Conservation (phyloP, 2,888 invertebrate genomes). For the Conomelus anceps region DNA sequence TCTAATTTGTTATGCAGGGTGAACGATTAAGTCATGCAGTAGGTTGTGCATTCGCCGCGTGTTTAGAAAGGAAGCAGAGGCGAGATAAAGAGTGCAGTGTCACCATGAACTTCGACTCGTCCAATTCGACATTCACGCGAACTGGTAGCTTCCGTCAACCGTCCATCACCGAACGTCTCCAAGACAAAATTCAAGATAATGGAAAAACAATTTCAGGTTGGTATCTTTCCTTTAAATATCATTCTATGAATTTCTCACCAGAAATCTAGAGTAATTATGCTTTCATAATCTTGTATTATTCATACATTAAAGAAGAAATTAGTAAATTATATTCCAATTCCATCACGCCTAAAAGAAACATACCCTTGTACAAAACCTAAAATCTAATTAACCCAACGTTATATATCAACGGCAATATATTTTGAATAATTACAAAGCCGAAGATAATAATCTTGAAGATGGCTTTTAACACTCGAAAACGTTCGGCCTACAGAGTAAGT, state of each 20-base stretch:
- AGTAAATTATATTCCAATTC: no score
- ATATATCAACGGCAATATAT: no score
- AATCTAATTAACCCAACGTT: no score
- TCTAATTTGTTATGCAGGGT: conserved; percentile 51
- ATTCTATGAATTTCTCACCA: neutral
- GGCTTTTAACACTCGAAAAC: no score
- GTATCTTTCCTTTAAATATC: neutral
- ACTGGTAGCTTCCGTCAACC: conserved; percentile 87
- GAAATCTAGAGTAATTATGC: neutral
- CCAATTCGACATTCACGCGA: conserved; percentile 85
- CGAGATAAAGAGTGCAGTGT: conserved; percentile 94
- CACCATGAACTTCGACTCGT: conserved; percentile 85
- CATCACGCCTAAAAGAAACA: no score
- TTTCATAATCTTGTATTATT: no score
- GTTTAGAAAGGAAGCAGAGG: conserved; percentile 94
- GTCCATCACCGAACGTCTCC: conserved; percentile 69
- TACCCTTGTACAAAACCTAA: no score
- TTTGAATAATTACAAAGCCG: no score
- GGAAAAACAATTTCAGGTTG: conserved; percentile 40
- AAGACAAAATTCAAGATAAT: conserved; percentile 49
- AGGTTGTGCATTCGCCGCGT: conserved; percentile 98
- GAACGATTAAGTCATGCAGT: conserved; percentile 98
- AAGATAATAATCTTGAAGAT: no score
- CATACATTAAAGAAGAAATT: no score
- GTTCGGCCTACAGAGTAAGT: no score